Conservation (phyloP, 2,888 invertebrate genomes). For the Rugalucina vietnamica region DNA sequence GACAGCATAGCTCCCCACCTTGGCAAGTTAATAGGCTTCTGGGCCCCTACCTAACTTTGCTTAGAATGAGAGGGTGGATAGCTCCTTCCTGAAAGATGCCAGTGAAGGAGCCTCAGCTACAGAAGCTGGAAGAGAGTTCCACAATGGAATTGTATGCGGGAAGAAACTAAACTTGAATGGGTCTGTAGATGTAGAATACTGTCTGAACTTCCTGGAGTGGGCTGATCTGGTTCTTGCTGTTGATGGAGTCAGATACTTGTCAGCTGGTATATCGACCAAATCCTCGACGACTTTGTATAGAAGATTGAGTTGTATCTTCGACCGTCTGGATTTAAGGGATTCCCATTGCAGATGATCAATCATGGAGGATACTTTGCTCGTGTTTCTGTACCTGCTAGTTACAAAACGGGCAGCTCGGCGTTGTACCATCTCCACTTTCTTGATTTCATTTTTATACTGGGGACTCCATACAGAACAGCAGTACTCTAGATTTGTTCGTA, state of each 20-base stretch:
- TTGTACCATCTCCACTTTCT: constrained; percentile 16
- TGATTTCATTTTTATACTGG: neutral
- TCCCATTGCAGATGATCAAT: constrained; percentile 6
- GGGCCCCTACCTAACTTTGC: neutral
- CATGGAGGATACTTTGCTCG: constrained; percentile 28
- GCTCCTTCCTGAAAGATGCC: neutral
- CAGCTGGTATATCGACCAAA: neutral
- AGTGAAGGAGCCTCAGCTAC: constrained; percentile 7
- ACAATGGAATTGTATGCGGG: neutral
- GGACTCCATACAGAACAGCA: constrained; percentile 7
- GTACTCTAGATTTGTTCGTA: constrained; percentile 8
- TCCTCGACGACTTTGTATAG: neutral
- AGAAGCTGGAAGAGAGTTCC: neutral
- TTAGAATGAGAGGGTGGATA: neutral
- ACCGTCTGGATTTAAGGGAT: neutral
- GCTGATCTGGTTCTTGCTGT: neutral
- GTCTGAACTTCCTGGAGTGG: constrained; percentile 4
- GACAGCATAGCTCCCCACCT: neutral
- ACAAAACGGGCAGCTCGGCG: constrained; percentile 15
- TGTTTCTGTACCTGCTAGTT: constrained; percentile 22
- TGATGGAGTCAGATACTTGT: neutral
- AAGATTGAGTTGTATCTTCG: neutral
- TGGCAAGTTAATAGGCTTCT: neutral
- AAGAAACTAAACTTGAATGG: neutral
- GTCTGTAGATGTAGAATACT: neutral